Percentiles rank a stretch among this genome's conserved stretches.
These are phyloP conservation scores for Anoura caudifer DNA, from an alignment of 2,113 vertebrate species.

Conservation along the genomic window DNA sequence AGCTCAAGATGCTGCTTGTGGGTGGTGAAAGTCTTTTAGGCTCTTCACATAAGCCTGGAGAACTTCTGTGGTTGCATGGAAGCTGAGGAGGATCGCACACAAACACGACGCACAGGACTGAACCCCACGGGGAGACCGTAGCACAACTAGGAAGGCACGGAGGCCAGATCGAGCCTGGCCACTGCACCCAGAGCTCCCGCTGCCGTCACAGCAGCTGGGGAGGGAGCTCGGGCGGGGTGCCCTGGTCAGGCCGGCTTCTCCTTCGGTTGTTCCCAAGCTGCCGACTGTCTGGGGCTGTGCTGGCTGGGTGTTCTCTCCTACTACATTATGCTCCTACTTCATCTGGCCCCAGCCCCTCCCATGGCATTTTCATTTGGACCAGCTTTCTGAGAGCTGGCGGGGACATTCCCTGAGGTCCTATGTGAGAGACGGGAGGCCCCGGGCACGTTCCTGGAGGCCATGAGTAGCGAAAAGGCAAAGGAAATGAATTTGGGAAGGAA, in stretches of 20 bases:
- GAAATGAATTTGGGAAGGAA: not conserved
- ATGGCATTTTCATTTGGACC: not conserved
- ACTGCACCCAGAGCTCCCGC: not conserved
- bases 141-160: not conserved
- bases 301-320: not conserved
- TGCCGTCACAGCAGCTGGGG: not conserved
- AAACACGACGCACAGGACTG: not conserved
- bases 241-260: rapidly evolving
- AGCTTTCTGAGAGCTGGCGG: not conserved
- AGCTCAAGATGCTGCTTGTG: not conserved
- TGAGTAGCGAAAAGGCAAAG: not conserved
- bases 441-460: not conserved
- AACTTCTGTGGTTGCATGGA: not conserved
- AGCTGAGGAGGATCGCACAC: not conserved
- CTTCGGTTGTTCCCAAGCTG: not conserved
- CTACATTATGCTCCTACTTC: not conserved
- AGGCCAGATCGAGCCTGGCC: not conserved
- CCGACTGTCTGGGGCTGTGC: not conserved
- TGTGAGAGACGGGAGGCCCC: not conserved
- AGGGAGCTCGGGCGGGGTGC: rapidly evolving
- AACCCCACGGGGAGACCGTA: not conserved
- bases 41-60: too few relatives aligned
- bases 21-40: not conserved
- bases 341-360: not conserved
- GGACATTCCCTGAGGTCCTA: not conserved